A percentile compares a stretch with the other conserved stretches of the same genome.
Evolutionary conservation across 2,113 vertebrate species (phyloP).

Genomic region (Pangasianodon gigas): DNA sequence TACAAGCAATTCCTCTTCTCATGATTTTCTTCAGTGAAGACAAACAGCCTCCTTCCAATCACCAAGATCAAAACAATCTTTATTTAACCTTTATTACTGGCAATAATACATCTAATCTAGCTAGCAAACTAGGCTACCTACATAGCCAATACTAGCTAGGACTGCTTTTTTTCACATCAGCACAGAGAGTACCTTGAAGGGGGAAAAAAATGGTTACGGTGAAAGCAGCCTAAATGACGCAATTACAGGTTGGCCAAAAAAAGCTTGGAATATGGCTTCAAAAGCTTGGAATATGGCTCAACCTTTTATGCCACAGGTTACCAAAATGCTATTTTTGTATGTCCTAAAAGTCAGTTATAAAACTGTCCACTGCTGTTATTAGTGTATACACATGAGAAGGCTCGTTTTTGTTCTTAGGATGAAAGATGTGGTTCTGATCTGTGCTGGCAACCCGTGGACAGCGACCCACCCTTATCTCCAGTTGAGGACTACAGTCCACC

Average conservation of each 20-base stretch:
- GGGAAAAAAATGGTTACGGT: neutral
- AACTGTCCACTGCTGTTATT: neutral
- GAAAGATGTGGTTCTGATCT: slow-evolving; percentile 38
- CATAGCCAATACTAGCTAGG: neutral
- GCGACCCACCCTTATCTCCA: slow-evolving; percentile 71
- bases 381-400: neutral
- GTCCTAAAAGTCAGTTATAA: neutral
- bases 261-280: neutral
- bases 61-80: neutral
- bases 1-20: neutral
- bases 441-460: slow-evolving; percentile 49
- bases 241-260: neutral
- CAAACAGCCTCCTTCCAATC: neutral
- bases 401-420: slow-evolving; percentile 55
- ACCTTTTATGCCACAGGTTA: neutral
- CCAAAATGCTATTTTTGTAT: neutral
- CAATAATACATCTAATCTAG: neutral
- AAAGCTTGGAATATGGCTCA: neutral
- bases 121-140: neutral
- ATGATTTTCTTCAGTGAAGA: neutral
- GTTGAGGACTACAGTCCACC: slow-evolving; percentile 60
- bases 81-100: neutral
- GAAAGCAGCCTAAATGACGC: neutral
- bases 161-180: neutral
- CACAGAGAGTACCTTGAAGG: too few species aligned